Evolutionary conservation across 2,888 invertebrate species (phyloP).

Genomic region (Drosophila stalkeri): DNA sequence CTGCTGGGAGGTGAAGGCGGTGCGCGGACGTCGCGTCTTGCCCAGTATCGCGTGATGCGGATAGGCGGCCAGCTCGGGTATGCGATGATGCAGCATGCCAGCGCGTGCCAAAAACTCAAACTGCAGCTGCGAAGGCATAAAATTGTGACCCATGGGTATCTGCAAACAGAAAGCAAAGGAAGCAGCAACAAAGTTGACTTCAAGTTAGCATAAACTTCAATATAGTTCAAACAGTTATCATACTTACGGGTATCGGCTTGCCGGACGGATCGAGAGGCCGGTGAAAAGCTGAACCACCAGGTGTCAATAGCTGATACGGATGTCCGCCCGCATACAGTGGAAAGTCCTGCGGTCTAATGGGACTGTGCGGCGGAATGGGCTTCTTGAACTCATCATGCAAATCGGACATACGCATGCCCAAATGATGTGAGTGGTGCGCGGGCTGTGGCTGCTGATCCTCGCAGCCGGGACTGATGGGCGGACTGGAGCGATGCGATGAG

Average conservation of each 20-base stretch:
- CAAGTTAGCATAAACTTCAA: background rate
- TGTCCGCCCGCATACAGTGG: conserved; percentile 85
- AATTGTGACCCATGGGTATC: conserved; percentile 86
- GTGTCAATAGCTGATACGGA: conserved; percentile 86
- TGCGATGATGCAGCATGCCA: conserved; percentile 95
- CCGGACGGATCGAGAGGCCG: conserved; percentile 86
- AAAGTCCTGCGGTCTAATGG: conserved; percentile 84
- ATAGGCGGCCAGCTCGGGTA: conserved; percentile 93
- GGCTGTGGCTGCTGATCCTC: conserved; percentile 87
- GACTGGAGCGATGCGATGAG: conserved; percentile 90
- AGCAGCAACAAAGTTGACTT: background rate
- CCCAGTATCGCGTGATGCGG: conserved; percentile 92
- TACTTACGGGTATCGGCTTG: conserved; percentile 84
- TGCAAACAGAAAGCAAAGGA: conserved; percentile 46
- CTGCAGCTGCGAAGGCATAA: conserved; percentile 85
- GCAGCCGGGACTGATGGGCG: conserved; percentile 94
- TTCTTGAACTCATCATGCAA: conserved; percentile 85
- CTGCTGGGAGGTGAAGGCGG: conserved; percentile 98
- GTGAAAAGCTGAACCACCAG: conserved; percentile 86
- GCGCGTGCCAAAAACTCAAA: conserved; percentile 96
- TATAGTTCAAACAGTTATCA: rapidly evolving
- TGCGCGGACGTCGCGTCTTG: conserved; percentile 96
- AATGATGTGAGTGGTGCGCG: conserved; percentile 62
- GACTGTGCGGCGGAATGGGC: conserved; percentile 85
- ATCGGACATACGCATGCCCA: conserved; percentile 86